Conservation (phyloP, 2,113 vertebrate genomes). For the Tinamus guttatus region DNA sequence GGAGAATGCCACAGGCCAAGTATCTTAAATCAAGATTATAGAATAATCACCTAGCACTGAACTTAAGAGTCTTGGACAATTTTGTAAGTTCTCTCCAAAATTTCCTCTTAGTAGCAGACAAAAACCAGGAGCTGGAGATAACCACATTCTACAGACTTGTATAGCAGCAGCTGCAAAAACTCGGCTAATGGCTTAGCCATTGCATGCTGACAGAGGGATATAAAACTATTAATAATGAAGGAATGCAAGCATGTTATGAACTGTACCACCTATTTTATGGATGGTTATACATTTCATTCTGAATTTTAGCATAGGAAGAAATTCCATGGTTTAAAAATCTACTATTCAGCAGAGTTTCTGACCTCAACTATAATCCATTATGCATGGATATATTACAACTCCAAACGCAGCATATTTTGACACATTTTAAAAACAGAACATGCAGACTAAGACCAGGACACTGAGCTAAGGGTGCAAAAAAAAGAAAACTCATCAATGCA, state of each 20-base stretch:
- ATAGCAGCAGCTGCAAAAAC: slow-evolving; percentile 44
- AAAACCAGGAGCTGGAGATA: slow-evolving; percentile 35
- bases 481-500: neutral
- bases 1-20: neutral
- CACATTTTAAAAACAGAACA: slow-evolving; percentile 33
- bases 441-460: slow-evolving; percentile 3
- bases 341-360: slow-evolving; percentile 34
- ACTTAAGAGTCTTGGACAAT: neutral
- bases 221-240: slow-evolving; percentile 48
- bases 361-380: slow-evolving; percentile 38
- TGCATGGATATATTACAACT: neutral
- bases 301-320: slow-evolving; percentile 22
- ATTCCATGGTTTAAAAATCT: slow-evolving; percentile 44
- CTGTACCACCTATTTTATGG: slow-evolving; percentile 12
- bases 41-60: neutral
- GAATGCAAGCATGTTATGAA: slow-evolving; percentile 40
- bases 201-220: slow-evolving; percentile 27
- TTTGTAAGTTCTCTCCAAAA: slow-evolving; percentile 1
- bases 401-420: neutral
- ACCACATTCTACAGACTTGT: neutral
- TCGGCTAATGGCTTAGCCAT: slow-evolving; percentile 15
- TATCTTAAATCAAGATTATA: neutral
- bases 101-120: neutral
- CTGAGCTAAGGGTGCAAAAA: neutral
- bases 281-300: neutral